Evolutionary conservation across 2,888 invertebrate genomes (phyloP), one percentile per base, ranked within the genome.

Genomic region (Laothoe populi): DNA sequence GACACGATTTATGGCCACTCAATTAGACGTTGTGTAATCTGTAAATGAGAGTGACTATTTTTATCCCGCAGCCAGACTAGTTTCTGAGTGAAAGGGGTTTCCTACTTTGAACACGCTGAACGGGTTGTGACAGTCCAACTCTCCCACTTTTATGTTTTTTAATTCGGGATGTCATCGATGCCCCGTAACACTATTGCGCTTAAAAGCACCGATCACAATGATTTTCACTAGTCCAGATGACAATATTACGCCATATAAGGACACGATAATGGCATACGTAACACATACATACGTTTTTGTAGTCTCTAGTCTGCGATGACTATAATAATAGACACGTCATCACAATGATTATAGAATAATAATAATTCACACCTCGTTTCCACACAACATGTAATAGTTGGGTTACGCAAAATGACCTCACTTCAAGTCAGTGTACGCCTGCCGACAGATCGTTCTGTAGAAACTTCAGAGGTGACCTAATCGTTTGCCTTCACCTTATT

Each of bases 41-140:
- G 76, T 85, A 81, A 82, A 84, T 81, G 74, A 84, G 80, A 78
- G 74, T 73, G 66, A 79, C 83, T 90, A 88, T 88, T 88, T 88
- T 84, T 85, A 83, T 77, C 75, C 70, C 63, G 66, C 64, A 69
- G 67, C 70, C 78, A 70, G 79, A 77, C 79, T 71, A 72, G 81
- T 75, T 84, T 86, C 81, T 72, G 82, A 88, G 88, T 86, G 89
- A 89, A 89, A 89, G 88, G 87, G 87, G 78, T 87, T 87, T 82
- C 86, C 86, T 86, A 78, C 79, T 68, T 72, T 77, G 75, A 81
- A 80, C 82, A 79, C 74, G 83, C 79, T 64, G 70, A 81, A 86
- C 86, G 70, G 71, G 84, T 82, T 82, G 68, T 71, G 63, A 70
- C 68, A 68, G 71, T 74, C 75, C 62, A 79, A 81, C 81, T 82